Evolutionary conservation across 2,888 invertebrate genomes (phyloP).

Genomic region (Allophyes oxyacanthae): DNA sequence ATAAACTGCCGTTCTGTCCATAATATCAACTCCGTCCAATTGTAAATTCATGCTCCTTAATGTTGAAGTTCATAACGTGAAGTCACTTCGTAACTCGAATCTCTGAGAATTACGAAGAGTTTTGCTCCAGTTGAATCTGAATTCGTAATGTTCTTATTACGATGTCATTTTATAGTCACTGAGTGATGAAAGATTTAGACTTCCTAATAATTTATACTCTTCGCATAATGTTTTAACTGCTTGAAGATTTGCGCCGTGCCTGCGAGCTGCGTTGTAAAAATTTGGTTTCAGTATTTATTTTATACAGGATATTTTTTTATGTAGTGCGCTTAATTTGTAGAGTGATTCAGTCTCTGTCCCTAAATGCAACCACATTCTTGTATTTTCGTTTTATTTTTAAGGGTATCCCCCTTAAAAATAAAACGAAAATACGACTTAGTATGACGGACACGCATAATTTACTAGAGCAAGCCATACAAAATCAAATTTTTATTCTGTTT

Average conservation of each 20-base stretch:
- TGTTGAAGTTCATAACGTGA: conserved; percentile 48
- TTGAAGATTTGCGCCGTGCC: conserved; percentile 5
- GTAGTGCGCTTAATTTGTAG: no score
- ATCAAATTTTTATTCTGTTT: no score
- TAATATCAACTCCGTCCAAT: conserved; percentile 45
- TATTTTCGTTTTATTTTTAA: no score
- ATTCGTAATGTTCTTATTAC: conserved; percentile 51
- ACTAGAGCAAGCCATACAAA: no score
- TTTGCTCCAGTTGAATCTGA: conserved; percentile 24
- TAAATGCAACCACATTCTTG: no score
- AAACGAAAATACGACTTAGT: no score
- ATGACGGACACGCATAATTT: no score
- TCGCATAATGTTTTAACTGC: conserved; percentile 15
- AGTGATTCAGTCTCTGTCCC: no score
- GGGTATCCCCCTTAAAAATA: no score
- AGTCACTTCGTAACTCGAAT: conserved; percentile 40
- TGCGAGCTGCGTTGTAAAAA: background rate
- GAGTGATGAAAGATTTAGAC: conserved; percentile 15
- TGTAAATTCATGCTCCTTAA: conserved; percentile 59
- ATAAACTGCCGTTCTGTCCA: conserved; percentile 12
- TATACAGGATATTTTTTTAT: background rate
- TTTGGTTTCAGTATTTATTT: conserved; percentile 7
- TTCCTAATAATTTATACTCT: conserved; percentile 27
- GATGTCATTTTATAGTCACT: conserved; percentile 39
- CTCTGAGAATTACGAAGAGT: conserved; percentile 47